Base-by-base conservation (phyloP, 2,797 vertebrate species). In the Chelon auratus region DNA sequence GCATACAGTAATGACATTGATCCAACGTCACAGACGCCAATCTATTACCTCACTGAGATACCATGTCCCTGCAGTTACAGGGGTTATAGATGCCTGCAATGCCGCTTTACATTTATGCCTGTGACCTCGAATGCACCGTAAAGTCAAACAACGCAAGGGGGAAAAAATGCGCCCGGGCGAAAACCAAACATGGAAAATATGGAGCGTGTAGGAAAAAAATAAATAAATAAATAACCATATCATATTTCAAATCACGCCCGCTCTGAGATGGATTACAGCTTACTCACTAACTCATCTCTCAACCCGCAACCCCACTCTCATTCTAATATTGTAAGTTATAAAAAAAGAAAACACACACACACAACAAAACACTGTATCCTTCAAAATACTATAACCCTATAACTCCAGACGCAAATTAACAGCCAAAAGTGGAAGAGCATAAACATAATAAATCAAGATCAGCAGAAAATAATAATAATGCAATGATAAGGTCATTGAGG, bases 361-460 rank as follows among this genome's bases (percentile, higher is more conserved):
- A 63, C n/a, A 72, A 33, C 30, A 74, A 62, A 86, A 81, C 53
- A 71, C 50, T 75, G 61, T 72, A 79, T 75, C 78, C 71, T 85
- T 85, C 54, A 69, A 54, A 85, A 74, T 72, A 71, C 73, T 67
- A 68, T 75, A 86, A 88, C 78, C 65, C 65, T 67, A 67, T 77
- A 78, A 72, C 75, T 75, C 77, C 59, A 70, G 22, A 70, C 64
- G 76, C 73, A 85, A 78, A 87, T 85, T 89, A 89, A 78, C 81
- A 89, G 61, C 80, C 69, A 82, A 88, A 90, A 89, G 72, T 87
- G 79, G 77, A 80, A 52, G 63, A 81, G 61, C 82, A 88, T 89
- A 89, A 92, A 91, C 86, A 91, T 87, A 90, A 92, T 92, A 90
- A 93, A 93, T 91, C 86, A 92, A 77, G 78, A 89, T 94, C 89